Base-by-base conservation (phyloP, 2,888 invertebrate genomes). In the Cantharis rustica region DNA sequence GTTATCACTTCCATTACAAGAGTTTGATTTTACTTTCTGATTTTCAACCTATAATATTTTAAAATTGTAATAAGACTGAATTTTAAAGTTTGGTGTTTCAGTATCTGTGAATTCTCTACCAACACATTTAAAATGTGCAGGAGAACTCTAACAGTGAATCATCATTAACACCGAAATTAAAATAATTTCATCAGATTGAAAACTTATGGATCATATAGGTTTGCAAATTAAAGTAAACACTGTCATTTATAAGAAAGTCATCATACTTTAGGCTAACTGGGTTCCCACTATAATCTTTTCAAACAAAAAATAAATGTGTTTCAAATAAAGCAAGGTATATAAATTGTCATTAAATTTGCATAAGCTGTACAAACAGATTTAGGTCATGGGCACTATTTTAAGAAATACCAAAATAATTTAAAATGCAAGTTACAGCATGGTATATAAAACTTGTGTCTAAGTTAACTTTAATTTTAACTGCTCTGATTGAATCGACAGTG, bases 121-220 rank as follows among this genome's bases (percentile, higher is more conserved):
- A 10, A 72, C 23, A 27, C 68, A 70, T 71, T 76, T 73, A 62
- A 63, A 31, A 63, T n/a, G 47, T 47, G 47, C 47, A 81, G 84
- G 84, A 86, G 82, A 84, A 84, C 86, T 88, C 87, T 86, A 88
- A 85, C 87, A 86, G 85, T 75, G 82, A 79, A 79, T 87, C 88
- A 88, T 88, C 88, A 88, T 83, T 16, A 83, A 84, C 82, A 15
- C 27, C 47, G 72, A 76, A 47, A 76, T 73, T 73, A 74, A 74
- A 79, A 47, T 7, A 47, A 74, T 79, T 79, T 79, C 16, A 62
- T 88, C 88, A 88, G 88, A 86, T 88, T 88, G 88, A 88, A 88
- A 88, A 88, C 88, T 88, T 87, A 78, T 17, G 16, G 10, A 76
- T 78, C 78, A 78, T 66, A 20, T 66, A 16, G 23, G 20, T n/a